Conservation (phyloP, 1,140 invertebrate genomes). For the Maniola jurtina region DNA sequence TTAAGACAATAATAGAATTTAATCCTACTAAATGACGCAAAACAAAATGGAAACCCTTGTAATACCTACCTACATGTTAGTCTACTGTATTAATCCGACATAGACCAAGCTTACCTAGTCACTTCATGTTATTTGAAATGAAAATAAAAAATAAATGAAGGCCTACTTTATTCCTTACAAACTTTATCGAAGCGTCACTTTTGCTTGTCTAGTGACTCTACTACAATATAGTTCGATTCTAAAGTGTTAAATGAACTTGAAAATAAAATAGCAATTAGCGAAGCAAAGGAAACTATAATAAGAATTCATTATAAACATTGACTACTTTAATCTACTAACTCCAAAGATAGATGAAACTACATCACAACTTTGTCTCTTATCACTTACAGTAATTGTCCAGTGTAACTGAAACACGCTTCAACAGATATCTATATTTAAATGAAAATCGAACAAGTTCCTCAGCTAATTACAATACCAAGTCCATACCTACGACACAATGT, state of each 20-base stretch:
- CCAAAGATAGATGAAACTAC: neutral
- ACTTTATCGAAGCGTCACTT: too few relatives aligned
- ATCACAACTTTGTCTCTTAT: neutral
- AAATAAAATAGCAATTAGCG: too few relatives aligned
- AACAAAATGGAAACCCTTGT: neutral
- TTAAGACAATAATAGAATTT: neutral
- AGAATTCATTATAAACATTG: neutral
- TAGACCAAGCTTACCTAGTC: neutral
- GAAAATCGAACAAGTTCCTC: conserved; percentile 15
- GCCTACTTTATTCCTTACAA: neutral
- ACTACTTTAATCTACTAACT: neutral
- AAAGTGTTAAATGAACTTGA: too few relatives aligned
- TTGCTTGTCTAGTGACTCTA: neutral
- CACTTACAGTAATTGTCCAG: neutral
- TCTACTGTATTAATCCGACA: neutral
- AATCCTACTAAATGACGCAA: neutral
- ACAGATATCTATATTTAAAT: conserved; percentile 13
- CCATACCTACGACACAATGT: conserved; percentile 11
- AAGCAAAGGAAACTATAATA: too few relatives aligned
- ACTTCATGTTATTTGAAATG: neutral
- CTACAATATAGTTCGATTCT: too few relatives aligned
- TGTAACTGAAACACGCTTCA: conserved; percentile 10
- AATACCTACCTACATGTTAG: neutral
- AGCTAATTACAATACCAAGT: conserved; percentile 9
- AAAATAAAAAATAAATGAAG: neutral